These are phyloP conservation scores for Tyrannus savana DNA, from an alignment of 2,113 vertebrate species.

Conservation along the genomic window DNA sequence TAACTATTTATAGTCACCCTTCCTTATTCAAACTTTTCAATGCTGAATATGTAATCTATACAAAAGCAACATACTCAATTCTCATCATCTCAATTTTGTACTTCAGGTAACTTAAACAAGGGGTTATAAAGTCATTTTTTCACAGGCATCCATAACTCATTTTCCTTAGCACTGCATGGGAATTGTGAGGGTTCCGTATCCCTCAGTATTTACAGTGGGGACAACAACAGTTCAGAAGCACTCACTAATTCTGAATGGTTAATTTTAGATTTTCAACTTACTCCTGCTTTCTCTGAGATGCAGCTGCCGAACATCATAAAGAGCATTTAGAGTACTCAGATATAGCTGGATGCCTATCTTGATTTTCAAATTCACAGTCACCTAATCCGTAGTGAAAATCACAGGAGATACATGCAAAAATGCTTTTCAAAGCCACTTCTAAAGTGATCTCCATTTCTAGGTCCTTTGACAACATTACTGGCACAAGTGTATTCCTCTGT, in stretches of 20 bases:
- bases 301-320: not conserved
- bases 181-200: not conserved
- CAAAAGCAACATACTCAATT: not conserved
- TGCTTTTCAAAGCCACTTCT: not conserved
- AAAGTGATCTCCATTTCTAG: not conserved
- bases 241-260: not conserved
- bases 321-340: not conserved
- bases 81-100: not conserved
- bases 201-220: not conserved
- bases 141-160: not conserved
- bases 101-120: not conserved
- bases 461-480: not conserved
- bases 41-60: not conserved
- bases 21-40: not conserved
- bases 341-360: not conserved
- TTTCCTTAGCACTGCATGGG: not conserved
- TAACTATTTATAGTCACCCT: not conserved
- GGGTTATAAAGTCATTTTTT: not conserved
- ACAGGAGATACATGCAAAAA: not conserved
- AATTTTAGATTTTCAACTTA: not conserved
- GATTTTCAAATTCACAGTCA: not conserved
- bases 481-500: not conserved
- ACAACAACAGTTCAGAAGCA: not conserved
- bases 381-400: not conserved
- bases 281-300: not conserved